Conservation (phyloP, 2,797 vertebrate species). For the Trematomus bernacchii region DNA sequence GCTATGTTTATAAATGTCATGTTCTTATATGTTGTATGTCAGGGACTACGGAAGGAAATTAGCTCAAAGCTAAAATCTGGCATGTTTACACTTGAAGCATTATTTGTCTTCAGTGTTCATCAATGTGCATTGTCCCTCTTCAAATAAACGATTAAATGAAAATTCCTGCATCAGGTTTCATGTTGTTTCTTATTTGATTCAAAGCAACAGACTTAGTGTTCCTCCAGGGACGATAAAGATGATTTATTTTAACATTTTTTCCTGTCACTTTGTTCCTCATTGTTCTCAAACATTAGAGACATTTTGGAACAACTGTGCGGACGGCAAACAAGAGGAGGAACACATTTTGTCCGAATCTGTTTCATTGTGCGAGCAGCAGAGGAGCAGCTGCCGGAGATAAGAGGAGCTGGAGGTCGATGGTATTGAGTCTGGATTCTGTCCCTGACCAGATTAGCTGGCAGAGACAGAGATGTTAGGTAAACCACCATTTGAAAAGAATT, state of each 20-base stretch:
- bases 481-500: slow-evolving; percentile 62
- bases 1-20: too few species aligned
- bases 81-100: too few species aligned
- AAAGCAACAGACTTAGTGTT: too few species aligned
- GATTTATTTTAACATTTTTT: not conserved
- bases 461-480: slow-evolving; percentile 53
- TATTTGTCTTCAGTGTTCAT: too few species aligned
- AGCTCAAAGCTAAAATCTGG: too few species aligned
- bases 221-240: too few species aligned
- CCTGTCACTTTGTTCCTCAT: slow-evolving; percentile 36
- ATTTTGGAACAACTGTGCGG: slow-evolving; percentile 21
- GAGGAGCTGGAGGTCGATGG: slow-evolving; percentile 57
- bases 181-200: too few species aligned
- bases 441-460: slow-evolving; percentile 62
- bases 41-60: too few species aligned
- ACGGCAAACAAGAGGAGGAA: slow-evolving; percentile 20
- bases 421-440: slow-evolving; percentile 70
- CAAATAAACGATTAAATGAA: too few species aligned
- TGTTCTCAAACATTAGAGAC: slow-evolving; percentile 41
- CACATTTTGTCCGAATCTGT: slow-evolving; percentile 22
- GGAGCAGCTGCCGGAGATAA: slow-evolving; percentile 60
- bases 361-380: slow-evolving; percentile 40
- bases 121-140: too few species aligned
- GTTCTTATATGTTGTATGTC: too few species aligned
- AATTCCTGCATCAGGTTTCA: too few species aligned